These are phyloP conservation scores for Oophaga sylvatica DNA, from an alignment of 2,797 vertebrate genomes.

Conservation along the genomic window DNA sequence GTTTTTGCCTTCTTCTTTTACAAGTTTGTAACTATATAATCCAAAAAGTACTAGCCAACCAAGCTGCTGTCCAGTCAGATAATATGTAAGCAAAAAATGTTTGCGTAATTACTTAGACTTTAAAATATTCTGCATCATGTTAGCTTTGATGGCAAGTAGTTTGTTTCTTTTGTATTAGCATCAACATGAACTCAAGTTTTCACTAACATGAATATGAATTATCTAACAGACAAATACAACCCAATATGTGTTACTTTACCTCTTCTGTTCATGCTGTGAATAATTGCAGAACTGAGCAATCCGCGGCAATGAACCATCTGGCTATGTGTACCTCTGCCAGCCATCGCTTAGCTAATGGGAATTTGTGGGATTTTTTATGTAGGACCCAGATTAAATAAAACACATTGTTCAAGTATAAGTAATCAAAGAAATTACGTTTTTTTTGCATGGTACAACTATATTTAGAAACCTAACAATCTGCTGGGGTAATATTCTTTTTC, in stretches of 20 bases:
- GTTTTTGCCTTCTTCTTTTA: no score
- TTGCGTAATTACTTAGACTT: background rate
- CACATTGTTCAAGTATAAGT: background rate
- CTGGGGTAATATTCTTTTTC: background rate
- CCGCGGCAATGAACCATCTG: slow-evolving; percentile 50
- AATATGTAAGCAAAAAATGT: background rate
- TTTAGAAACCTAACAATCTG: background rate
- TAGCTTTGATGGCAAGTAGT: slow-evolving; percentile 1
- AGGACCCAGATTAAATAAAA: slow-evolving; percentile 28
- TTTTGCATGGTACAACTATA: background rate
- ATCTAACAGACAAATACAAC: slow-evolving; percentile 42
- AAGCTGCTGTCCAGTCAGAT: background rate
- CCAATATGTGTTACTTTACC: slow-evolving; percentile 31
- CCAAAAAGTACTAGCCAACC: no score
- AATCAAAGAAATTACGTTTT: slow-evolving; percentile 9
- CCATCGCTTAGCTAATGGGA: slow-evolving; percentile 30
- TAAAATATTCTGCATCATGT: background rate
- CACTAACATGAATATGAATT: slow-evolving; percentile 36
- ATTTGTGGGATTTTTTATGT: slow-evolving; percentile 18
- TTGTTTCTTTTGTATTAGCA: slow-evolving; percentile 20
- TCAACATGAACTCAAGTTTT: slow-evolving; percentile 33
- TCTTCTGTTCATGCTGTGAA: slow-evolving; percentile 49
- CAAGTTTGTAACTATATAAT: no score
- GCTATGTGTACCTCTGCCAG: slow-evolving; percentile 41
- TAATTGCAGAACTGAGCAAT: slow-evolving; percentile 43